Base-by-base conservation (phyloP, 2,113 vertebrate species). In the Strigops habroptila region DNA sequence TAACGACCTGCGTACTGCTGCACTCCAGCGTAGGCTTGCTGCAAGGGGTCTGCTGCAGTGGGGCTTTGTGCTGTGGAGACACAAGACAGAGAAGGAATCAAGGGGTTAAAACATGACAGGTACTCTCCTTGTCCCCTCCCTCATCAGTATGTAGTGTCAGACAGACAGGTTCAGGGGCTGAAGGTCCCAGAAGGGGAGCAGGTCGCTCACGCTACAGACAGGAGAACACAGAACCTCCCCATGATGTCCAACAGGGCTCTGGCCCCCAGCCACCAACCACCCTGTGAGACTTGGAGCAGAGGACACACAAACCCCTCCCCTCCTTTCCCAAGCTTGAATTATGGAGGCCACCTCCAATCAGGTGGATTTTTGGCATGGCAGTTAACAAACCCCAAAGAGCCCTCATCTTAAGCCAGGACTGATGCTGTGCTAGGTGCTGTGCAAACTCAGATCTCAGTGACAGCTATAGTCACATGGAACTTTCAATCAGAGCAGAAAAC, bases 1-100 rank as follows among this genome's bases (percentile, higher is more conserved):
- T 99, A 99, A 99, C 99, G 98, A 99, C 99, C 99, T 99, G 99
- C 99, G 88, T 99, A 99, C 98, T 99, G 99, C 98, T 99, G 99
- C 98, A 99, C 99, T 99, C 99, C 99, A 22, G 99, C 99, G 97
- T 99, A 99, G 97, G 99, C 99, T 98, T 99, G 99, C 98, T 99
- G 99, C 97, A 99, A 98, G 92, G 99, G 99, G 96, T 99, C 99
- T 85, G 99, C 99, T 96, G 99, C 98, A 94, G 99, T 99, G 97
- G 99, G 99, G 98, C 99, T 99, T 98, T 99, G 99, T 96, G 99
- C 99, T 99, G 98, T 96, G 97, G 96, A 98, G 97, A 97, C 97
- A 98, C 77, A 98, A 97, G 91, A 93, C 48, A 97, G 51, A 97
- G 59, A 94, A 73, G 49, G 55, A 91, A 78, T 83, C 75, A 71